phyloP scores from a whole-genome alignment of 2,888 invertebrate species.

The Cheilosia vulpina region DNA sequence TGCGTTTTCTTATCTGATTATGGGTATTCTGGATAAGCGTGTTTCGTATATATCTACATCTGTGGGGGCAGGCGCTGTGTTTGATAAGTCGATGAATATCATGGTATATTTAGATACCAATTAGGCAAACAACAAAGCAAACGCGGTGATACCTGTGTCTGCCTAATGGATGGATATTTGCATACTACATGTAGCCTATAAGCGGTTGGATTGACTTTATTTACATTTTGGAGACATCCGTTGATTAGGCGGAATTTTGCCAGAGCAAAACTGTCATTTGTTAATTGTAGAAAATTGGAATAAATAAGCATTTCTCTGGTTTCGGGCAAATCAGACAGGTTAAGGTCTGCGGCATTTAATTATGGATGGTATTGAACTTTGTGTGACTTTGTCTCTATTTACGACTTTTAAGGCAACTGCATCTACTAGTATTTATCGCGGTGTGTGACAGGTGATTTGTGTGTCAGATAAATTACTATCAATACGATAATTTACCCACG shows the following conservation, averaged over 20 bases:
- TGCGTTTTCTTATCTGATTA: background rate
- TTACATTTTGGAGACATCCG: background rate
- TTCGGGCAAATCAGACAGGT: background rate
- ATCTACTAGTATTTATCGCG: background rate
- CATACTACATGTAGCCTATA: background rate
- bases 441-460: too few relatives aligned
- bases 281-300: background rate
- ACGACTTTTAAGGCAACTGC: background rate
- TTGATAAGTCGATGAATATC: background rate
- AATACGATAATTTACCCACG: too few relatives aligned
- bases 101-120: conserved; percentile 8
- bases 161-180: background rate
- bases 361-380: background rate
- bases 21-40: conserved; percentile 1
- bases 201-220: background rate
- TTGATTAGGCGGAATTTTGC: background rate
- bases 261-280: too few relatives aligned
- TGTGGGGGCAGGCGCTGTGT: background rate
- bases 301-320: background rate
- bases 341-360: background rate
- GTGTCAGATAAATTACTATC: too few relatives aligned
- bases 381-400: background rate
- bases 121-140: background rate
- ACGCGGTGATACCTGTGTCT: background rate
- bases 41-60: background rate